Base-by-base conservation (phyloP, 2,888 invertebrate genomes). In the Trichogramma dendrolimi region DNA sequence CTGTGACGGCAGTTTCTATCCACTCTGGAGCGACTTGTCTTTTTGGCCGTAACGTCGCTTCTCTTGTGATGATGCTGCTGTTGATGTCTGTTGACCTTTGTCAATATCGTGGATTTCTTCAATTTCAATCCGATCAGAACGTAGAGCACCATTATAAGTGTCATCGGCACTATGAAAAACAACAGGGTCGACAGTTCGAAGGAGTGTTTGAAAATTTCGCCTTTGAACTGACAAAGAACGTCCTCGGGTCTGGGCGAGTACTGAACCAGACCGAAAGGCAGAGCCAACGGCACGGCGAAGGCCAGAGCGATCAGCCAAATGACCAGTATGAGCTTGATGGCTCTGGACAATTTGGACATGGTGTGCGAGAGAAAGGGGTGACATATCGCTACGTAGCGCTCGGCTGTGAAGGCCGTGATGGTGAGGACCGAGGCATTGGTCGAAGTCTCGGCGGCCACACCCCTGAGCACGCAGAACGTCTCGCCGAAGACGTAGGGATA, bases 321-420 rank as follows among this genome's bases (percentile, higher is more conserved):
- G 49, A 86, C 80, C 38, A 92, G 77, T 48, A 96, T 91, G 70
- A 92, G 87, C 74, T 89, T 90, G 60, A 91, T 83, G 7, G 92
- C 94, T 42, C 96, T 83, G 11, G 92, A 89, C 48, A 95, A 80
- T 72, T 92, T 92, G 4, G 94, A 93, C 87, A 93, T 90, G 64
- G 91, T 91, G 75, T 94, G 94, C 0, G 86, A 82, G 38, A 84
- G 75, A 71, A 89, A 85, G 0, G 88, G 88, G 71, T 87, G 86
- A 69, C 88, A 88, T 52, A 89, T 88, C 0, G 88, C 88, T 6
- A 88, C 79, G 77, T 88, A 90, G 53, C 89, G 79, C 73, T 89
- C 89, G 11, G 86, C 83, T 0, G 88, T 89, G 77, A 89, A 89
- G 2, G 87, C 87, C 0, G 87, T 86, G 61, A 89, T 89, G 1